Percentiles rank a stretch among this genome's conserved stretches.
phyloP scores from a whole-genome alignment of 2,797 vertebrate genomes.

The Argya squamiceps region DNA sequence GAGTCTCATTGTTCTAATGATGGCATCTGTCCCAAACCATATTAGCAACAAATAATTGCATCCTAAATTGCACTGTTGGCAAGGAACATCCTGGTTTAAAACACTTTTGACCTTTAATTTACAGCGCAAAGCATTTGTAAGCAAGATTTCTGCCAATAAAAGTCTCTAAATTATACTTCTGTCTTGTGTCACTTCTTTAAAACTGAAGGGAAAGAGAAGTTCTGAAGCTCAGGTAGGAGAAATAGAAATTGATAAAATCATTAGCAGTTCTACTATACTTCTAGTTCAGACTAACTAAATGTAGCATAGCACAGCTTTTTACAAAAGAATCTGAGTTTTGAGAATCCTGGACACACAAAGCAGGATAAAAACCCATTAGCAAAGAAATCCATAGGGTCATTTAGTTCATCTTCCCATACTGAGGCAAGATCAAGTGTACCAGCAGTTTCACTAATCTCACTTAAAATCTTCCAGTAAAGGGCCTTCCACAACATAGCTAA shows the following conservation, averaged over 20 bases:
- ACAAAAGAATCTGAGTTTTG: neutral
- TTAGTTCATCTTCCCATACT: neutral
- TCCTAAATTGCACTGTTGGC: conserved; percentile 8
- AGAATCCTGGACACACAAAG: neutral
- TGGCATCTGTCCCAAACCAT: neutral
- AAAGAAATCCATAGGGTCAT: neutral
- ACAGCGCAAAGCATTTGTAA: neutral
- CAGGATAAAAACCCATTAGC: neutral
- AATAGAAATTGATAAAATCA: neutral
- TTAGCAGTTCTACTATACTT: neutral
- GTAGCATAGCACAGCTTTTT: neutral
- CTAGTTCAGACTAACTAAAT: neutral
- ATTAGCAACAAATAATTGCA: conserved; percentile 8
- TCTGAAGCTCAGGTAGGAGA: neutral
- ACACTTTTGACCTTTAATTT: neutral
- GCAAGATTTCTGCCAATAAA: neutral
- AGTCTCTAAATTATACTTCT: neutral
- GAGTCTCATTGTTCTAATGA: neutral
- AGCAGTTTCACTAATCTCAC: neutral
- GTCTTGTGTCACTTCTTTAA: neutral
- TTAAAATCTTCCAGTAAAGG: neutral
- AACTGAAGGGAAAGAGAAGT: neutral
- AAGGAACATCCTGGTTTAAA: conserved; percentile 15
- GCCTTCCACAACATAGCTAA: neutral
- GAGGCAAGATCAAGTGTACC: neutral